A percentile compares a stretch with the other conserved stretches of the same genome.
Evolutionary conservation across 2,113 vertebrate species (phyloP).

Genomic region (Podarcis muralis): DNA sequence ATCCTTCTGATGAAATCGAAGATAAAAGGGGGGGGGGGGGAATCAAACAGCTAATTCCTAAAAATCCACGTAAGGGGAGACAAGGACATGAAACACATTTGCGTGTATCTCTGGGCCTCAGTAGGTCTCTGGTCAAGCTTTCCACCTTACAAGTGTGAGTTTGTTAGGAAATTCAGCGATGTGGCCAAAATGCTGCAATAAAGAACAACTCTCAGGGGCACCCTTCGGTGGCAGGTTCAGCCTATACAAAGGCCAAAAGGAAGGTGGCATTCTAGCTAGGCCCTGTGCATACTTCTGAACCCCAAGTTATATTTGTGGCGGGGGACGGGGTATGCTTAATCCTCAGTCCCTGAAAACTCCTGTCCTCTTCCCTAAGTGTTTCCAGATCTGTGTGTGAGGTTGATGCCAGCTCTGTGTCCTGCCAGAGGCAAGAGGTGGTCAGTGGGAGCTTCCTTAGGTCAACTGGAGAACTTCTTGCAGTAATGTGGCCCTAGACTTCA

Average conservation of each 20-base stretch:
- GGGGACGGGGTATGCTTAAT: background rate
- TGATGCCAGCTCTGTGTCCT: background rate
- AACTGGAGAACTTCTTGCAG: background rate
- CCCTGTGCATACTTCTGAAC: no score
- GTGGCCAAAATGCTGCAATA: no score
- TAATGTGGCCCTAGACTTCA: no score
- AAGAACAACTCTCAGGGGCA: no score
- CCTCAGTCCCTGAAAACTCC: background rate
- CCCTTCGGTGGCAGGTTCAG: background rate
- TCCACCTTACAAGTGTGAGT: no score
- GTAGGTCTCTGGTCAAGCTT: background rate
- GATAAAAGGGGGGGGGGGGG: slow-evolving; percentile 62
- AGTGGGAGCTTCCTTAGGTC: background rate
- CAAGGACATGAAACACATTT: background rate
- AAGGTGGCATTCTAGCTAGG: background rate
- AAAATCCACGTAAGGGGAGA: slow-evolving; percentile 61
- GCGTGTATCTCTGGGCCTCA: background rate
- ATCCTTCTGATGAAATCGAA: slow-evolving; percentile 65
- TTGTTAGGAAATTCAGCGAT: no score
- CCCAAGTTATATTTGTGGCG: background rate
- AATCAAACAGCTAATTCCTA: slow-evolving; percentile 37
- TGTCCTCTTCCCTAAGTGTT: background rate
- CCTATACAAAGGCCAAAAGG: background rate
- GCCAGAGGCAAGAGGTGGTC: background rate
- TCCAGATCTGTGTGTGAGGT: background rate